Conservation (phyloP, 1,140 invertebrate genomes). For the Dreissena polymorpha region DNA sequence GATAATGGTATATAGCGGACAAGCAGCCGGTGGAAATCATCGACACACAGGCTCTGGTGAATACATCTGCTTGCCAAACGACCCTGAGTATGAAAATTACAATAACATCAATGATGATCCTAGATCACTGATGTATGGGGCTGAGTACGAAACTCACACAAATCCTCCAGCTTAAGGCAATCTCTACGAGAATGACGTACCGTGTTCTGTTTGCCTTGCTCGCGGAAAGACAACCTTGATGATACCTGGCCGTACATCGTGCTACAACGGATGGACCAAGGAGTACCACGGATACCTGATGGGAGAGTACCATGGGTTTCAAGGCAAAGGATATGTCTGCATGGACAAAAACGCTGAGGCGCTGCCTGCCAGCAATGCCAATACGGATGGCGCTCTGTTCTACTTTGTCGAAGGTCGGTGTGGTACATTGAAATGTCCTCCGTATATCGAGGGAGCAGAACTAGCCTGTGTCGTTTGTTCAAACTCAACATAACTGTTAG, state of each 20-base stretch:
- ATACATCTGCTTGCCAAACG: too few relatives aligned
- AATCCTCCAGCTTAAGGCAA: neutral
- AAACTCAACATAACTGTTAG: too few relatives aligned
- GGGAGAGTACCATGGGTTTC: too few relatives aligned
- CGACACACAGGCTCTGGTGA: too few relatives aligned
- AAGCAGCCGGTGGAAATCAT: too few relatives aligned
- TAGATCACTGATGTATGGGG: too few relatives aligned
- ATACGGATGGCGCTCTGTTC: neutral
- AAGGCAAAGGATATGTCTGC: constrained; percentile 42
- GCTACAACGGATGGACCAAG: neutral
- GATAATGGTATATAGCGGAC: too few relatives aligned
- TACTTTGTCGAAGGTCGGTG: constrained; percentile 31
- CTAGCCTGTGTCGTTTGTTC: too few relatives aligned
- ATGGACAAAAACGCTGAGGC: constrained; percentile 18
- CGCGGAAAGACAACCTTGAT: neutral
- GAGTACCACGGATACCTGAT: constrained; percentile 11
- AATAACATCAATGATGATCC: too few relatives aligned
- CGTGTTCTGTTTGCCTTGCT: constrained; percentile 2
- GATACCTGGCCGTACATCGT: constrained; percentile 19
- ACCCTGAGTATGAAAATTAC: too few relatives aligned
- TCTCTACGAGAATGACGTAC: neutral
- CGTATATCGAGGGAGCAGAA: constrained; percentile 17
- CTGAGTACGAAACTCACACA: too few relatives aligned
- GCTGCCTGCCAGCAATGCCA: neutral
- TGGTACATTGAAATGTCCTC: constrained; percentile 35